phyloP scores from a whole-genome alignment of 2,113 vertebrate genomes.

The Pyrgilauda ruficollis region DNA sequence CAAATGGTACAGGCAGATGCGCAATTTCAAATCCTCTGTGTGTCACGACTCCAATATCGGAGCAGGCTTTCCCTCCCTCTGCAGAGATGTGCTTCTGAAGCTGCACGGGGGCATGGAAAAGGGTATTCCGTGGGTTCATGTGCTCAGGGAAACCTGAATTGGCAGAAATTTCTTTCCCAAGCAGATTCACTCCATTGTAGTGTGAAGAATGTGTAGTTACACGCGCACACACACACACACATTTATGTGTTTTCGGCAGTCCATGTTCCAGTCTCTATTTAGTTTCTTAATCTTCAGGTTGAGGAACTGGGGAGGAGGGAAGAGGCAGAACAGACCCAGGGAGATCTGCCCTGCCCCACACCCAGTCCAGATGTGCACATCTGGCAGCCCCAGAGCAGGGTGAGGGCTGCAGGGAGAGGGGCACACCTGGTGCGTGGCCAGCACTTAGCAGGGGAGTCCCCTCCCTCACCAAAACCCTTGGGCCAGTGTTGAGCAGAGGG shows the following conservation, averaged over 20 bases:
- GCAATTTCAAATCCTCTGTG: neutral
- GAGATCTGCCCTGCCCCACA: neutral
- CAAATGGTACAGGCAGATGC: conserved; percentile 50
- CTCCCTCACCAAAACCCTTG: neutral
- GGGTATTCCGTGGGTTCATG: neutral
- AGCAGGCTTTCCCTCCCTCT: neutral
- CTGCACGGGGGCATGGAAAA: neutral
- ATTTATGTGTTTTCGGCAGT: neutral
- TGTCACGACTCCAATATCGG: neutral
- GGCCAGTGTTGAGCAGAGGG: rapidly evolving
- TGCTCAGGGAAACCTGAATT: neutral
- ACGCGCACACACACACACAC: neutral
- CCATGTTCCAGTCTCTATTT: neutral
- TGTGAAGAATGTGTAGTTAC: neutral
- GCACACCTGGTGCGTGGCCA: rapidly evolving
- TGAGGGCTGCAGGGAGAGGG: neutral
- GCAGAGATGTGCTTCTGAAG: neutral
- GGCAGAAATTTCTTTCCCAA: neutral
- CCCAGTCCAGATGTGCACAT: neutral
- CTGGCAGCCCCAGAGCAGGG: neutral
- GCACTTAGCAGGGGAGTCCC: rapidly evolving
- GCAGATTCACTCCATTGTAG: neutral
- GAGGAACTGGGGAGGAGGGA: neutral
- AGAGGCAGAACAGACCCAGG: neutral
- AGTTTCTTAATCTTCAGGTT: neutral